Percentiles rank a stretch among this genome's conserved stretches.
Evolutionary conservation across 2,888 invertebrate species (phyloP).

Genomic region (Orthosia gothica): DNA sequence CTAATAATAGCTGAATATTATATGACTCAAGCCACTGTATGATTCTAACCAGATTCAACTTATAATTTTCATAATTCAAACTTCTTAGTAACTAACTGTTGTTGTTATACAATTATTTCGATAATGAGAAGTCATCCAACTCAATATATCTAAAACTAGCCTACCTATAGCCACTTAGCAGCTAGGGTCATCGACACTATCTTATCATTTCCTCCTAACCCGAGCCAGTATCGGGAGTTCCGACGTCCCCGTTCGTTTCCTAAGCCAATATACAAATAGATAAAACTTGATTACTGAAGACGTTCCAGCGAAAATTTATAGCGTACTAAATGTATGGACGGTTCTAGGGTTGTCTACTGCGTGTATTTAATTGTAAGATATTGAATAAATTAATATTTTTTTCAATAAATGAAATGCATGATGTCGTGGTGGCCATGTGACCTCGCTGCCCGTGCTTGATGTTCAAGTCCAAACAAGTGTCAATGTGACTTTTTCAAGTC

Average conservation of each 20-base stretch:
- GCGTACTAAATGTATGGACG: constrained; percentile 24
- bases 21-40: too few species aligned
- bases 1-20: too few species aligned
- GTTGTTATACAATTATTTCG: background rate
- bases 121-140: constrained; percentile 1
- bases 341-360: constrained; percentile 32
- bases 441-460: too few species aligned
- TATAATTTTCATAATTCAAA: too few species aligned
- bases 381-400: background rate
- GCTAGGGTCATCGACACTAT: constrained; percentile 57
- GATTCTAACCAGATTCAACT: too few species aligned
- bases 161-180: constrained; percentile 11
- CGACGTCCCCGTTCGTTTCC: constrained; percentile 45
- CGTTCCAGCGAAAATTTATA: constrained; percentile 56
- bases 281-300: constrained; percentile 47
- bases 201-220: constrained; percentile 50
- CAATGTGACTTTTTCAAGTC: too few species aligned
- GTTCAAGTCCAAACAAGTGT: too few species aligned
- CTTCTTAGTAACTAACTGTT: too few species aligned
- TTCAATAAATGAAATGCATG: too few species aligned
- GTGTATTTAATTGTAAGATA: background rate
- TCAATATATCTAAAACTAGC: constrained; percentile 29
- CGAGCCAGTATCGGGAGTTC: constrained; percentile 35
- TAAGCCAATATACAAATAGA: constrained; percentile 59
- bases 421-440: background rate